Evolutionary conservation across 2,888 invertebrate species (phyloP).

Genomic region (Amblyteles armatorius): DNA sequence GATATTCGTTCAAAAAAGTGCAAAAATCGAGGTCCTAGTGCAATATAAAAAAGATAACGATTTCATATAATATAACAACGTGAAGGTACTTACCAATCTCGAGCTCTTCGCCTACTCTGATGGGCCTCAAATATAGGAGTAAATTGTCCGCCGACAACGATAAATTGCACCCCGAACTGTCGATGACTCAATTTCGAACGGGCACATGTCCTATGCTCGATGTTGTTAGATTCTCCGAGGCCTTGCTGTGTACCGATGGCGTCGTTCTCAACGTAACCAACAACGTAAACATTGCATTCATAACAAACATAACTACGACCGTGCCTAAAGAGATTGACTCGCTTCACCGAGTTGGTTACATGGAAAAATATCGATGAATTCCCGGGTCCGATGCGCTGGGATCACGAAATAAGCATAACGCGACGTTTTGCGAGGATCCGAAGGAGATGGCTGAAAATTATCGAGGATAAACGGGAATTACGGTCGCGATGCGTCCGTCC

Average conservation of each 20-base stretch:
- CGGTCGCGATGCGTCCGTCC: too few relatives aligned
- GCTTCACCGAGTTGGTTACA: neutral
- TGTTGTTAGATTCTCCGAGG: neutral
- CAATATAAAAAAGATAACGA: too few relatives aligned
- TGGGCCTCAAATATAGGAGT: neutral
- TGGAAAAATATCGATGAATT: constrained; percentile 5
- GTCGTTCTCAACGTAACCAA: neutral
- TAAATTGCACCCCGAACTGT: neutral
- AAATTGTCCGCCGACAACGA: neutral
- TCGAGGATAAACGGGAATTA: too few relatives aligned
- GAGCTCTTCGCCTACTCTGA: constrained; percentile 1
- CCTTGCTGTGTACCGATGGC: neutral
- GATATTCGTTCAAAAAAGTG: too few relatives aligned
- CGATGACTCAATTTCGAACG: neutral
- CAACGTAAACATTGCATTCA: neutral
- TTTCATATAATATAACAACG: too few relatives aligned
- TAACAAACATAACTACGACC: neutral
- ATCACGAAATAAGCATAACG: too few relatives aligned
- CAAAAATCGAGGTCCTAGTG: too few relatives aligned
- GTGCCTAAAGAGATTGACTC: neutral
- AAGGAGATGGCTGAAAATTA: too few relatives aligned
- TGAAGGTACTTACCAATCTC: constrained; percentile 14
- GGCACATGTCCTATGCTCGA: neutral
- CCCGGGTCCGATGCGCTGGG: neutral
- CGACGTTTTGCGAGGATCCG: too few relatives aligned